Evolutionary conservation across 2,113 vertebrate species (phyloP).

Genomic region (Antennarius striatus): DNA sequence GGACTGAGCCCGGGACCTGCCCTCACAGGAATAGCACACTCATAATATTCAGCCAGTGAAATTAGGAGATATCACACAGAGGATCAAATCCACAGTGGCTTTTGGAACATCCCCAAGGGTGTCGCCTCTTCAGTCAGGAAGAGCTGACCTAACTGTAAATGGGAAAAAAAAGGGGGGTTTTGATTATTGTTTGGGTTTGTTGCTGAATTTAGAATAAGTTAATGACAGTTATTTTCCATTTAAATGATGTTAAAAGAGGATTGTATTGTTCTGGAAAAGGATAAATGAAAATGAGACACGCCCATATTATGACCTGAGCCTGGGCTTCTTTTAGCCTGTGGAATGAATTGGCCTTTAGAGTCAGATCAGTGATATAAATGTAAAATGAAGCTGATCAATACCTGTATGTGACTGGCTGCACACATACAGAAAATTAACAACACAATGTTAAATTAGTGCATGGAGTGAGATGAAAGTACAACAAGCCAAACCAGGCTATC

Average conservation of each 20-base stretch:
- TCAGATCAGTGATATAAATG: too few relatives aligned
- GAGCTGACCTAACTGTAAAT: slow-evolving; percentile 11
- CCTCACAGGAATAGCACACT: slow-evolving; percentile 53
- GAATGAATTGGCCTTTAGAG: too few relatives aligned
- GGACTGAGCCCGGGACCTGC: slow-evolving; percentile 4
- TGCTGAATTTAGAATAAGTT: not conserved
- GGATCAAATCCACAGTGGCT: slow-evolving; percentile 33
- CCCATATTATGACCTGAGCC: too few relatives aligned
- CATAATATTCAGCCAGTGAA: slow-evolving; percentile 23
- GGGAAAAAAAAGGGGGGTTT: not conserved
- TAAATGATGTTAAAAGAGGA: not conserved
- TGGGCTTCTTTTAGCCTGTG: too few relatives aligned
- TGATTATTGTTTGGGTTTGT: slow-evolving; percentile 26
- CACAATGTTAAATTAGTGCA: too few relatives aligned
- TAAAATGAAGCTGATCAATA: too few relatives aligned
- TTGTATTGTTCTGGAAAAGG: not conserved
- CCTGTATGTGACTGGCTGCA: too few relatives aligned
- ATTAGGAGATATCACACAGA: slow-evolving; percentile 12
- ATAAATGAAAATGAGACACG: not conserved
- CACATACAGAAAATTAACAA: too few relatives aligned
- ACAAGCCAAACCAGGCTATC: too few relatives aligned
- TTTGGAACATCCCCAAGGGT: slow-evolving; percentile 12
- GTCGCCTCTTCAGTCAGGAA: slow-evolving; percentile 26
- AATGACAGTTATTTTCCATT: slow-evolving; percentile 12
- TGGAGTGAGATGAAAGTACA: too few relatives aligned